Base-by-base conservation (phyloP, 2,113 vertebrate species). In the Guaruba guarouba region DNA sequence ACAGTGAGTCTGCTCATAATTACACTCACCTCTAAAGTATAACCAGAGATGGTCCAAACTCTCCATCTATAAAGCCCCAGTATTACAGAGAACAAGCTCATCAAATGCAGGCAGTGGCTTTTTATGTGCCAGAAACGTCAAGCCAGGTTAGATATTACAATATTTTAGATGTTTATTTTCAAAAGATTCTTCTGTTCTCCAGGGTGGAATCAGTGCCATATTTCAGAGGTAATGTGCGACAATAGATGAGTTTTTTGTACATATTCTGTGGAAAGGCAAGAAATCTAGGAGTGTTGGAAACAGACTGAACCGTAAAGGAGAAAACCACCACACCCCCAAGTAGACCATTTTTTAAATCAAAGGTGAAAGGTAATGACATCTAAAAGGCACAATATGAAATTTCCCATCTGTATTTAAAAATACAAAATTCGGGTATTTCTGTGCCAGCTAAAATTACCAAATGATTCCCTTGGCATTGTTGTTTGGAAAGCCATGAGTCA, bases 41-140 rank as follows among this genome's bases (percentile, higher is more conserved):
- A 88, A 92, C 31, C 0, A 1, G 52, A 41, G 23, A 11, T n/a
- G 13, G 37, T 64, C 25, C 46, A n/a, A 14, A 28, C 16, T 41
- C 35, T 43, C 20, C 8, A 22, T 29, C 25, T 54, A 0, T 80
- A 7, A 86, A 73, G 14, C 54, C 17, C 33, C 6, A 33, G 3
- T 52, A 29, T 62, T 85, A 22, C 0, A 35, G 59, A 70, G 7
- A 87, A 37, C 1, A 11, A 55, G 22, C 66, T 66, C 39, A 52
- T 69, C 22, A 85, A 57, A 70, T 54, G 15, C 10, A 54, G 48
- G 27, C 29, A 41, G 41, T 49, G 29, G 11, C 46, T 49, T 86
- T 71, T 46, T 73, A 7, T 33, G 12, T 49, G 43, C 59, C 54
- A 78, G 55, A 59, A 48, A 4, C 0, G 0, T 51, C n/a, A 51